phyloP scores from a whole-genome alignment of 2,888 invertebrate genomes.

The Euproctis similis region DNA sequence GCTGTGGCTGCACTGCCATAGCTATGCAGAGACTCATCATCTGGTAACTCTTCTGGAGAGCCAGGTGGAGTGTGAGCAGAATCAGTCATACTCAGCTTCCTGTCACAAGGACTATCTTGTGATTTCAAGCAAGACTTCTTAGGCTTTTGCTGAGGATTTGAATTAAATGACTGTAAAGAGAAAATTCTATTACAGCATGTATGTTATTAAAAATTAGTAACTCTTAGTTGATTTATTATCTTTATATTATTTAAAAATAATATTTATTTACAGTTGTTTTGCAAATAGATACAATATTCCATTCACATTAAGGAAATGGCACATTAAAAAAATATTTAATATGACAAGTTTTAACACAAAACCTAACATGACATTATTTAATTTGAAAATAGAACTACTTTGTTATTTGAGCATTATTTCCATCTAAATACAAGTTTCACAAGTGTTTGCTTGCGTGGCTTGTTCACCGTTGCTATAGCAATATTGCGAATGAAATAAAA shows the following conservation, averaged over 20 bases:
- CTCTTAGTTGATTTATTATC: too few relatives aligned
- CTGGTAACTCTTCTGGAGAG: conserved; percentile 78
- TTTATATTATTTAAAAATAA: too few relatives aligned
- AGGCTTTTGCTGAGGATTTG: conserved; percentile 52
- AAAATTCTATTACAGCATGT: conserved; percentile 1
- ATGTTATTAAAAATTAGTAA: too few relatives aligned
- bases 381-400: too few relatives aligned
- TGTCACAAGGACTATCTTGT: conserved; percentile 48
- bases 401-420: too few relatives aligned
- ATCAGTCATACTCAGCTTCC: conserved; percentile 59
- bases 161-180: conserved; percentile 63
- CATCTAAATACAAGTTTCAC: too few relatives aligned
- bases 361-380: too few relatives aligned
- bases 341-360: too few relatives aligned
- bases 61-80: conserved; percentile 77
- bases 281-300: too few relatives aligned
- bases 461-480: conserved; percentile 32
- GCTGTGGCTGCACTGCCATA: conserved; percentile 87
- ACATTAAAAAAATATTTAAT: too few relatives aligned
- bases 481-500: conserved; percentile 15
- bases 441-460: conserved; percentile 15
- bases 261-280: too few relatives aligned
- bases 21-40: conserved; percentile 87
- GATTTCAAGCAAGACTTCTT: conserved; percentile 56
- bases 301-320: too few relatives aligned